Percentiles rank a stretch among this genome's conserved stretches.
Conservation (phyloP, 2,113 vertebrate genomes). For the Myotis brandtii region DNA sequence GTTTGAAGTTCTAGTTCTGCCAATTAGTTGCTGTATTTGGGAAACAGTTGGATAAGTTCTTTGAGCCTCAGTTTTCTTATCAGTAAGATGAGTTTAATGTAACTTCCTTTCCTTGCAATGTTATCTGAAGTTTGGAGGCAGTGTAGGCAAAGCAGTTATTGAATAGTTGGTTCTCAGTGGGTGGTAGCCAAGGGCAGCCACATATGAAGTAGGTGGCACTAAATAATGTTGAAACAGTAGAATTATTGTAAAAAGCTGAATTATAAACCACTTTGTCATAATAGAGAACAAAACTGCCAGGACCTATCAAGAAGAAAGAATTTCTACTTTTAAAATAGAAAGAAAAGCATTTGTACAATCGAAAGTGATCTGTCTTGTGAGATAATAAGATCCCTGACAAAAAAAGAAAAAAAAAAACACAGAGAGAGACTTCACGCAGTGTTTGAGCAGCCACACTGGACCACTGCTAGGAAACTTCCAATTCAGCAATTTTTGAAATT, state of each 20-base stretch:
- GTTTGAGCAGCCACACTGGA: background rate
- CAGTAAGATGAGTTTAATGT: background rate
- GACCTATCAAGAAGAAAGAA: background rate
- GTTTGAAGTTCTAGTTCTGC: background rate
- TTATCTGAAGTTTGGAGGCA: background rate
- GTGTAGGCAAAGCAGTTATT: background rate
- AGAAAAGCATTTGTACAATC: conserved; percentile 11
- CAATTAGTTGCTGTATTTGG: background rate
- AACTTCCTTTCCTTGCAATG: background rate
- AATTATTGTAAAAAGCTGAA: background rate
- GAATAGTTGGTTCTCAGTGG: background rate
- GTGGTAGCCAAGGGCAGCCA: background rate
- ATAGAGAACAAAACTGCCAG: background rate
- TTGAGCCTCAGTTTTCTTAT: background rate
- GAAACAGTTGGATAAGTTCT: background rate
- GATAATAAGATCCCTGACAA: background rate
- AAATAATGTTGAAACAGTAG: background rate
- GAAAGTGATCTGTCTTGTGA: background rate
- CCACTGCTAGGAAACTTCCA: background rate
- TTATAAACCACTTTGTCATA: background rate
- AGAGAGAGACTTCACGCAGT: background rate
- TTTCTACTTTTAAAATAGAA: conserved; percentile 14
- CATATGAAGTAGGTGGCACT: background rate
- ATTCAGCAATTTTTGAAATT: background rate
- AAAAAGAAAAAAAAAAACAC: too few species aligned